Evolutionary conservation across 2,797 vertebrate genomes (phyloP), one percentile per base, ranked within the genome.

Genomic region (Acanthurus tractus): DNA sequence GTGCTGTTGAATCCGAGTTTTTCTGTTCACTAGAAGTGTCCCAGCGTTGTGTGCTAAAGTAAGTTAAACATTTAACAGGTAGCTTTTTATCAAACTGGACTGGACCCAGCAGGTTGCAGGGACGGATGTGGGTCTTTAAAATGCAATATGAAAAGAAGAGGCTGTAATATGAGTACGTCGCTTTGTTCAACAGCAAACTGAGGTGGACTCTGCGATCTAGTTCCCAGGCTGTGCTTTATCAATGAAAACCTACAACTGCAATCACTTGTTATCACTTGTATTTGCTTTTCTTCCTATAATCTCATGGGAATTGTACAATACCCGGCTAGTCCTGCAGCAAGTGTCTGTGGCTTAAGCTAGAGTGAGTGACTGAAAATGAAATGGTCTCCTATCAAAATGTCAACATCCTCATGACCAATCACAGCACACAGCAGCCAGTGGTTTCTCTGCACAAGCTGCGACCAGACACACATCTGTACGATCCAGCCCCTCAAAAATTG

Each of bases 401-500:
- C 59, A 70, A 25, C 67, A 83, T 42, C 34, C 14, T 36, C n/a
- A 15, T 29, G 71, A 56, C 81, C 79, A 65, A 25, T 74, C 52
- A 22, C 34, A 49, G 52, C 52, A 3, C 73, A 53, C 29, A 34
- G 11, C 29, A 66, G 34, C 65, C 63, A 63, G 71, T 52, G 71
- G 52, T 20, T 57, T 54, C 74, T 82, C 61, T 48, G 29, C 63
- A 76, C 38, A 78, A 74, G 58, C 55, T 53, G 36, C 67, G 66
- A 80, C 79, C 66, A 78, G 78, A 81, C 79, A 67, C 22, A 76
- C 66, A 55, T 76, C 55, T 73, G 68, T 58, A 15, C 69, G 48
- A 36, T 58, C 70, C 63, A 83, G 57, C 70, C 72, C 29, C 29
- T 34, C 65, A 50, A 78, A 87, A 83, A 88, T 70, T 74, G 52